Evolutionary conservation across 2,888 invertebrate genomes (phyloP).

Genomic region (Branchinecta sandiegonensis): DNA sequence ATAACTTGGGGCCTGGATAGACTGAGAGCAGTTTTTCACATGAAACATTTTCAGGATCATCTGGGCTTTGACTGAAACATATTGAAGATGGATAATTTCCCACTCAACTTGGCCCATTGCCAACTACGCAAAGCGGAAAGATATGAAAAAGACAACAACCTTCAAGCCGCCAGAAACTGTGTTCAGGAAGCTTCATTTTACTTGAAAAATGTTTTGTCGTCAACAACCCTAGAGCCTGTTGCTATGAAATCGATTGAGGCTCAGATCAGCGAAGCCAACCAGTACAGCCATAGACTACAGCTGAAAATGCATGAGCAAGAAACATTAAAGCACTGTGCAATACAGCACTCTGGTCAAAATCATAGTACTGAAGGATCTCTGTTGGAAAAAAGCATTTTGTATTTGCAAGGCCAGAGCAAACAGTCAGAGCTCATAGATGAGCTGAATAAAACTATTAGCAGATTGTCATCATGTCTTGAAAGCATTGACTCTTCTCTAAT

Average conservation of each 20-base stretch:
- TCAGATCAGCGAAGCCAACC: not conserved
- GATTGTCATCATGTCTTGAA: not conserved
- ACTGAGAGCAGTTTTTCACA: too few relatives aligned
- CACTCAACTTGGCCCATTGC: conserved; percentile 5
- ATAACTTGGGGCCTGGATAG: too few relatives aligned
- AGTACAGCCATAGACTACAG: not conserved
- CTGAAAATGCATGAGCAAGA: not conserved
- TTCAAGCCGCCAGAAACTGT: not conserved
- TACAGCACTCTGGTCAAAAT: not conserved
- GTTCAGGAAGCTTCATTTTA: not conserved
- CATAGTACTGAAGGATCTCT: not conserved
- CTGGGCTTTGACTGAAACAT: too few relatives aligned
- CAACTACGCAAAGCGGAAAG: not conserved
- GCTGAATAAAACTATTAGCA: not conserved
- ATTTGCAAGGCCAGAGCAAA: not conserved
- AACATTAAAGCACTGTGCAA: not conserved
- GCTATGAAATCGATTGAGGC: not conserved
- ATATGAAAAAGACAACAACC: not conserved
- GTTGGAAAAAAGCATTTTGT: not conserved
- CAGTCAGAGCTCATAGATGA: not conserved
- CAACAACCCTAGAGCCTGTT: not conserved
- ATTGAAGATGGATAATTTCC: not conserved
- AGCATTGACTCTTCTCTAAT: not conserved
- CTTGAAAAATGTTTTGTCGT: not conserved
- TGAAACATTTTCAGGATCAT: too few relatives aligned